Evolutionary conservation across 1,140 invertebrate genomes (phyloP).

Genomic region (Drosophila melanica): DNA sequence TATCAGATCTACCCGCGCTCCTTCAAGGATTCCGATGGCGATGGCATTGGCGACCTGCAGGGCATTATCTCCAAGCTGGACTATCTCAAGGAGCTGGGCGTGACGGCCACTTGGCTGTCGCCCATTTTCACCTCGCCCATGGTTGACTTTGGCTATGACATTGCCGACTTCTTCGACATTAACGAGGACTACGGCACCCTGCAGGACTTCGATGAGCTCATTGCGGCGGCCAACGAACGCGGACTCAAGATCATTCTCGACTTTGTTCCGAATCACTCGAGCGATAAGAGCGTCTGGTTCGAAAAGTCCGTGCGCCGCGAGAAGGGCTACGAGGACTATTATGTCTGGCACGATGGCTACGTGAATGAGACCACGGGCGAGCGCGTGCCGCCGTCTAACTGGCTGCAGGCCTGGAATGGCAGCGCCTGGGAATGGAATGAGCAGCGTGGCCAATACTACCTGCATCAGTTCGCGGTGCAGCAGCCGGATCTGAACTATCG

Average conservation of each 20-base stretch:
- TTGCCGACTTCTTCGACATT: conserved; percentile 89
- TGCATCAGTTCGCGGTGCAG: conserved; percentile 87
- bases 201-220: conserved; percentile 89
- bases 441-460: conserved; percentile 87
- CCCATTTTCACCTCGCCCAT: conserved; percentile 89
- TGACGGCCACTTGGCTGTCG: conserved; percentile 88
- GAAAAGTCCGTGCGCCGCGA: conserved; percentile 86
- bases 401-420: conserved; percentile 86
- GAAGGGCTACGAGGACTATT: conserved; percentile 88
- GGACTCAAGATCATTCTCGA: conserved; percentile 80
- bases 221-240: conserved; percentile 85
- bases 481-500: conserved; percentile 91
- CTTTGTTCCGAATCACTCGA: conserved; percentile 89
- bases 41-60: conserved; percentile 87
- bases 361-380: conserved; percentile 48
- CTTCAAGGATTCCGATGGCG: conserved; percentile 88
- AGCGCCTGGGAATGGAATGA: conserved; percentile 88
- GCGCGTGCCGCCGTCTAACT: conserved; percentile 87
- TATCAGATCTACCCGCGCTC: conserved; percentile 90
- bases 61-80: conserved; percentile 85
- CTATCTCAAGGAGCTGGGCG: conserved; percentile 85
- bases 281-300: conserved; percentile 89
- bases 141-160: conserved; percentile 89
- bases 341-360: conserved; percentile 88
- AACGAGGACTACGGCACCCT: conserved; percentile 89